Percentiles rank a stretch among this genome's conserved stretches.
phyloP scores from a whole-genome alignment of 2,888 invertebrate genomes.

The Vesta saturnalis region DNA sequence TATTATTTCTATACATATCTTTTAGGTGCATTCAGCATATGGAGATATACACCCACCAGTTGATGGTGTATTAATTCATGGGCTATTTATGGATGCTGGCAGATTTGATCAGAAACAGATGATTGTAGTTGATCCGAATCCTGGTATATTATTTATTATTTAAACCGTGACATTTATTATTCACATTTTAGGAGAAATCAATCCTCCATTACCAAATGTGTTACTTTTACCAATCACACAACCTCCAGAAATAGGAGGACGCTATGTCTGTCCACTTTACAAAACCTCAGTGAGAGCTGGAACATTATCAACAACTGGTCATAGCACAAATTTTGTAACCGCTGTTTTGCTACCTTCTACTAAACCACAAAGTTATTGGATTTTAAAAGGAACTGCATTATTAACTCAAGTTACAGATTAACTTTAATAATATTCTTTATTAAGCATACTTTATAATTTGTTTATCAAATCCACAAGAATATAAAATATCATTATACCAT shows the following conservation, averaged over 20 bases:
- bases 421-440: neutral
- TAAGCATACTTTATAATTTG: constrained; percentile 58
- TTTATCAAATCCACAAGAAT: constrained; percentile 70
- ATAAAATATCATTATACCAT: constrained; percentile 65
- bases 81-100: constrained; percentile 88
- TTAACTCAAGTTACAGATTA: constrained; percentile 84
- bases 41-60: constrained; percentile 66
- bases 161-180: too few relatives aligned
- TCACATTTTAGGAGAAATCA: constrained; percentile 74
- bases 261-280: constrained; percentile 84
- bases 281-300: constrained; percentile 91
- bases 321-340: constrained; percentile 92
- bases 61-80: constrained; percentile 80
- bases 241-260: constrained; percentile 68
- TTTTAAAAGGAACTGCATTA: constrained; percentile 87
- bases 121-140: constrained; percentile 80
- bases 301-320: constrained; percentile 88
- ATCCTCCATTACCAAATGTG: constrained; percentile 75
- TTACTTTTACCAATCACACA: constrained; percentile 73
- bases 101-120: constrained; percentile 78
- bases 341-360: constrained; percentile 76
- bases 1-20: neutral
- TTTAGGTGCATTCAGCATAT: constrained; percentile 63
- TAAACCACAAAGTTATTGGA: constrained; percentile 81
- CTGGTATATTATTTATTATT: constrained; percentile 65